phyloP scores from a whole-genome alignment of 2,797 vertebrate species.

The Trachops cirrhosus region DNA sequence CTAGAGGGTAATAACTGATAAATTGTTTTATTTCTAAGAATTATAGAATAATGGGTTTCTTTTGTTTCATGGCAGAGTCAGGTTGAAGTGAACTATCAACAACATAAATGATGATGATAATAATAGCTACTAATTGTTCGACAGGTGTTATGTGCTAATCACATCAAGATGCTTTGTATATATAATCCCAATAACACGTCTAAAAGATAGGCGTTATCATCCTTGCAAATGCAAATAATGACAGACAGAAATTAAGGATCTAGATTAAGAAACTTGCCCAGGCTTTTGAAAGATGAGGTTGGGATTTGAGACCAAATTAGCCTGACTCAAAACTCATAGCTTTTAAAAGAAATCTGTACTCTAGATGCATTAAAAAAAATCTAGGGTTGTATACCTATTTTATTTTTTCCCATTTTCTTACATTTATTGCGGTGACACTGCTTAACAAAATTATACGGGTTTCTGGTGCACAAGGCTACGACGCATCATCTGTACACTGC shows the following conservation, averaged over 20 bases:
- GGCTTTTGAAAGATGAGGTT: background rate
- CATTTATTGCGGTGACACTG: background rate
- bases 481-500: background rate
- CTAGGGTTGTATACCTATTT: background rate
- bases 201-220: conserved; percentile 3
- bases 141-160: background rate
- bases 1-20: background rate
- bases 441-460: background rate
- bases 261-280: background rate
- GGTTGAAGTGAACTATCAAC: background rate
- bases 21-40: conserved; percentile 3
- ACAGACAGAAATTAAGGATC: background rate
- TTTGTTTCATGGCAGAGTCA: background rate
- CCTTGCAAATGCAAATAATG: background rate
- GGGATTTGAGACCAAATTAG: background rate
- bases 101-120: background rate
- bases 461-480: background rate
- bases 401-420: background rate
- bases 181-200: background rate
- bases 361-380: background rate
- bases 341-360: background rate
- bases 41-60: conserved; percentile 10
- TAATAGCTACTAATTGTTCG: background rate
- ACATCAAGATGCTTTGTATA: background rate
- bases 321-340: background rate